Evolutionary conservation across 2,797 vertebrate species (phyloP).

Genomic region (Notolepis coatsorum): DNA sequence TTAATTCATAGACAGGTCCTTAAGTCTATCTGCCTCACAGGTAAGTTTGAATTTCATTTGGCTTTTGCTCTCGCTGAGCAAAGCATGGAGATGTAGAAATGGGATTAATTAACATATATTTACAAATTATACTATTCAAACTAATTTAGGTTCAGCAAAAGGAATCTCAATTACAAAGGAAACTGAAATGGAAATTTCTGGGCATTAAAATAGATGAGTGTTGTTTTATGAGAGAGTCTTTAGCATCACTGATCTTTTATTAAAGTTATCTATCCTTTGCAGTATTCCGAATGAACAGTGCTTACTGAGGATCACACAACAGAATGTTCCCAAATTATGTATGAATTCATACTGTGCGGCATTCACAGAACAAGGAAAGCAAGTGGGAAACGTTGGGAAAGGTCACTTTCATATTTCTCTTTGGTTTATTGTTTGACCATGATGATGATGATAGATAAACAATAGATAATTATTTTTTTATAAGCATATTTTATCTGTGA

Average conservation of each 20-base stretch:
- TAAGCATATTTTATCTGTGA: constrained; percentile 33
- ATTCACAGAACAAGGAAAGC: constrained; percentile 43
- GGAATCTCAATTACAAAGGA: constrained; percentile 76
- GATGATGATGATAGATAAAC: constrained; percentile 20
- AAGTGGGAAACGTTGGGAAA: constrained; percentile 41
- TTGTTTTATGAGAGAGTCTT: constrained; percentile 72
- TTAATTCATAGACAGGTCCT: constrained; percentile 64
- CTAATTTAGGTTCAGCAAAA: constrained; percentile 74
- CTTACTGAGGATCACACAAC: constrained; percentile 62
- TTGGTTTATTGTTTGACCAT: constrained; percentile 13
- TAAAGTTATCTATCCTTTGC: constrained; percentile 64
- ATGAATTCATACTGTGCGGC: constrained; percentile 61
- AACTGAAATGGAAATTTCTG: constrained; percentile 68
- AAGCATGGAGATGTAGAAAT: constrained; percentile 56
- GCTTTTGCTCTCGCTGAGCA: constrained; percentile 53
- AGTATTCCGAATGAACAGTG: constrained; percentile 59
- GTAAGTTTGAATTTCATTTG: constrained; percentile 81
- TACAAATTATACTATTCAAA: constrained; percentile 83
- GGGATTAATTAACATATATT: constrained; percentile 80
- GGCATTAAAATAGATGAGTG: constrained; percentile 79
- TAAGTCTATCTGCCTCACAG: constrained; percentile 72
- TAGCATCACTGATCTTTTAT: constrained; percentile 72
- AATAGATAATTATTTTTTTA: constrained; percentile 8
- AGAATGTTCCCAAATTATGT: constrained; percentile 64
- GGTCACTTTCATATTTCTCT: constrained; percentile 55